Evolutionary conservation across 2,113 vertebrate species (phyloP), one percentile per base, ranked within the genome.

Genomic region (Mionectes macconnelli): DNA sequence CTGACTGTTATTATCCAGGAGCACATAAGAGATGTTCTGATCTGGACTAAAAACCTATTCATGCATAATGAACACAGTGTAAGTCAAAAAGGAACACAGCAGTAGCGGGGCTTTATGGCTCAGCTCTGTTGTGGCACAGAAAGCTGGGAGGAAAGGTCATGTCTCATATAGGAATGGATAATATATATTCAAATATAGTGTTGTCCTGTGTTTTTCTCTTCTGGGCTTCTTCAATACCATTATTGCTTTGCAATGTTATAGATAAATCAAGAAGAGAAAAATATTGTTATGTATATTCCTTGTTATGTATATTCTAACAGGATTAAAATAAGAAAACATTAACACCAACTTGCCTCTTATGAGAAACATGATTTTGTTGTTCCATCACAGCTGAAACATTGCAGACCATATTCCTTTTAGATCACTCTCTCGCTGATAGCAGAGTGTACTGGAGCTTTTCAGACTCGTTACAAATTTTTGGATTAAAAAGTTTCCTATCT

Each of bases 401-500:
- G 64, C 74, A 94, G 67, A 79, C 47, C 67, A 63, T 59, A 69
- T 60, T 92, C 42, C 6, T 84, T 96, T 96, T 87, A 94, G 95
- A 95, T 95, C 72, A 35, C 10, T 93, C 27, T 77, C 10, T 39
- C 39, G 56, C 80, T 66, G 69, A 92, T 86, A 76, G 37, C 68
- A 23, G 30, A 28, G 6, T 84, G 85, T 72, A 93, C 12, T 85
- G 87, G 91, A 89, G 89, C 49, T 87, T 97, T 76, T 90, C 83
- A 85, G 55, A 56, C 72, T 80, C 16, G 17, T 92, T 88, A 89
- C n/a, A 93, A 73, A 83, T 96, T 94, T 94, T 81, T 73, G 64
- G 42, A 91, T 96, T 87, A 68, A 93, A 93, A 95, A 90, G 18
- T 94, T 97, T 64, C 69, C 42, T 96, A 81, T 94, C 70, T 81